phyloP scores from a whole-genome alignment of 2,888 invertebrate genomes.

The Asteroscopus sphinx region DNA sequence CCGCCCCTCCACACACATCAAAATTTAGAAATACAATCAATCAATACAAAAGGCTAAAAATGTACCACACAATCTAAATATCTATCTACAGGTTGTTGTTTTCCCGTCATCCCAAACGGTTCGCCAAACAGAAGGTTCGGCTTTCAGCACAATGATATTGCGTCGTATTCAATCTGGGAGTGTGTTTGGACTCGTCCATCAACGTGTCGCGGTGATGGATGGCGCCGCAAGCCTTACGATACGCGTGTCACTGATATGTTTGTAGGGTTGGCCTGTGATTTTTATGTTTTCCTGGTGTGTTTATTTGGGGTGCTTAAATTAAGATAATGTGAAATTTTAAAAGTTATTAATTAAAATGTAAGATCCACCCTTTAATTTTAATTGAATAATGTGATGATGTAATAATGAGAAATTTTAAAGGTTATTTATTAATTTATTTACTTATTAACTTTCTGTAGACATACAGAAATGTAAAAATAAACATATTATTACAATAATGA shows the following conservation, averaged over 20 bases:
- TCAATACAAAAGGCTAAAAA: conserved; percentile 17
- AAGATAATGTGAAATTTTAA: too few relatives aligned
- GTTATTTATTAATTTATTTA: too few relatives aligned
- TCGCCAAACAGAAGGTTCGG: conserved; percentile 35
- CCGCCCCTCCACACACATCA: too few relatives aligned
- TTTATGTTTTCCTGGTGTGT: too few relatives aligned
- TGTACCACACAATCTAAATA: conserved; percentile 17
- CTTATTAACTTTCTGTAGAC: too few relatives aligned
- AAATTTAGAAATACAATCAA: conserved; percentile 16
- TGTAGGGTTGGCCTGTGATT: conserved; percentile 31
- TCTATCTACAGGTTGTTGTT: conserved; percentile 52
- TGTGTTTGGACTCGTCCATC: conserved; percentile 61
- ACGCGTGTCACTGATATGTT: conserved; percentile 28
- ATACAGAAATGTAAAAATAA: too few relatives aligned
- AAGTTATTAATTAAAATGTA: too few relatives aligned
- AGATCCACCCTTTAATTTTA: too few relatives aligned
- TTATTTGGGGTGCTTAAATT: too few relatives aligned
- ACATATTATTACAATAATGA: too few relatives aligned
- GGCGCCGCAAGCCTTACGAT: conserved; percentile 32
- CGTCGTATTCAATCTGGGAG: conserved; percentile 57
- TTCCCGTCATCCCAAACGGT: conserved; percentile 24
- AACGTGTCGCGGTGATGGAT: conserved; percentile 56
- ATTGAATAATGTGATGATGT: too few relatives aligned
- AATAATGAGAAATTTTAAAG: too few relatives aligned
- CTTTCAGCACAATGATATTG: conserved; percentile 44